Base-by-base conservation (phyloP, 2,113 vertebrate species). In the Acrocephalus arundinaceus region DNA sequence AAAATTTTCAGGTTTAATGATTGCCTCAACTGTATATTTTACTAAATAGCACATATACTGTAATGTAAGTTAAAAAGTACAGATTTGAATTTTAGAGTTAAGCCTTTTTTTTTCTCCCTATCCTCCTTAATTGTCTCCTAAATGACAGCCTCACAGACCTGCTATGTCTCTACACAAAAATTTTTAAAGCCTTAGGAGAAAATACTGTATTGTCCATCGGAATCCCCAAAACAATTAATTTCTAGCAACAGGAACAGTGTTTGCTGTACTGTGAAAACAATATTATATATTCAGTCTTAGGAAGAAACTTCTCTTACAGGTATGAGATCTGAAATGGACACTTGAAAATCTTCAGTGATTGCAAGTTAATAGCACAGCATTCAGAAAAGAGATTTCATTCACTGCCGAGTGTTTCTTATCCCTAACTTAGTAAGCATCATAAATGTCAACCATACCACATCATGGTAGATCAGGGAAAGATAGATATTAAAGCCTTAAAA, bases 141-240 rank as follows among this genome's bases (percentile, higher is more conserved):
- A 89, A 87, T 70, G 28, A 43, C 6, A 10, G 61, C 11, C 62
- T 96, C 57, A 43, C 24, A 41, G 48, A 83, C 33, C 13, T 92
- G 46, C 43, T 85, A 79, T 61, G 82, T 70, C 84, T 73, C 39
- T 25, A 87, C 54, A 61, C 62, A 68, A 90, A 94, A 62, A 43
- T 39, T 95, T 90, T 27, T 43, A 82, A 87, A 79, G 23, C 15
- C 62, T 94, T 87, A 89, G 77, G 58, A 90, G 93, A 74, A 87
- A 87, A 63, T 35, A 63, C 14, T 58, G 19, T 31, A 87, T 87
- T 49, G 13, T 81, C 63, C 51, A 77, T 43, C 9, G 66, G 66
- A 91, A 93, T 9, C 80, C 33, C 86, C 94, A 15, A 95, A 96
- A 41, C 41, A 94, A 90, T 27, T 90, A 37, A 59, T 76, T 51